Conservation (phyloP, 2,888 invertebrate genomes). For the Gortyna flavago region DNA sequence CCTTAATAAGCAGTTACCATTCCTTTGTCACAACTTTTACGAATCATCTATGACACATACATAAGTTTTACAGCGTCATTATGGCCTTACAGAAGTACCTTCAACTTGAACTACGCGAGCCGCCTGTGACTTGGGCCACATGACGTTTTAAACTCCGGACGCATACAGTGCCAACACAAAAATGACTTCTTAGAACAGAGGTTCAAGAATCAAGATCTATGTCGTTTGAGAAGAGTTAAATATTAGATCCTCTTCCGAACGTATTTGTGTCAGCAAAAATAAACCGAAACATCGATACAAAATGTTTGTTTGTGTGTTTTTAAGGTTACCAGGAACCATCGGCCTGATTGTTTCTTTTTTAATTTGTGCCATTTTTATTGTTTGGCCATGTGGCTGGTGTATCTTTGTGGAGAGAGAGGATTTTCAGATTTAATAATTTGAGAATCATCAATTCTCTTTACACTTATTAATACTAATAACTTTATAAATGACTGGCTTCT, state of each 20-base stretch:
- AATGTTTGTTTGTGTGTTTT: slow-evolving; percentile 50
- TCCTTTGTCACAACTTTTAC: slow-evolving; percentile 32
- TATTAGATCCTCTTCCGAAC: slow-evolving; percentile 78
- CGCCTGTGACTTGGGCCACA: slow-evolving; percentile 73
- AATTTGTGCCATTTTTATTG: slow-evolving; percentile 35
- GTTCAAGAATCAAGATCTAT: slow-evolving; percentile 89
- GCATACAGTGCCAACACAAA: slow-evolving; percentile 84
- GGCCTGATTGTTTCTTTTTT: slow-evolving; percentile 19
- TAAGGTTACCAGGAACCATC: slow-evolving; percentile 30
- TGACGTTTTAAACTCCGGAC: slow-evolving; percentile 81
- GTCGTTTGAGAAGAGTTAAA: slow-evolving; percentile 76
- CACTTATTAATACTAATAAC: neutral
- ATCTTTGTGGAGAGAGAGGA: neutral
- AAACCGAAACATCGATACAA: slow-evolving; percentile 13
- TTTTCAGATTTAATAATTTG: slow-evolving; percentile 15
- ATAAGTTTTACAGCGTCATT: slow-evolving; percentile 18
- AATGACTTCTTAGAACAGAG: slow-evolving; percentile 84
- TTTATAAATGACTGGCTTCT: neutral
- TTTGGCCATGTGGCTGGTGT: slow-evolving; percentile 35
- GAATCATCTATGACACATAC: slow-evolving; percentile 24
- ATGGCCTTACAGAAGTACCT: slow-evolving; percentile 56
- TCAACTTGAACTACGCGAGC: slow-evolving; percentile 59
- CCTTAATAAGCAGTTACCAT: slow-evolving; percentile 5
- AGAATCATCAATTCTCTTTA: neutral
- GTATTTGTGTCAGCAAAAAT: slow-evolving; percentile 66